phyloP scores from a whole-genome alignment of 2,113 vertebrate genomes.

The Rhynchomys soricoides region DNA sequence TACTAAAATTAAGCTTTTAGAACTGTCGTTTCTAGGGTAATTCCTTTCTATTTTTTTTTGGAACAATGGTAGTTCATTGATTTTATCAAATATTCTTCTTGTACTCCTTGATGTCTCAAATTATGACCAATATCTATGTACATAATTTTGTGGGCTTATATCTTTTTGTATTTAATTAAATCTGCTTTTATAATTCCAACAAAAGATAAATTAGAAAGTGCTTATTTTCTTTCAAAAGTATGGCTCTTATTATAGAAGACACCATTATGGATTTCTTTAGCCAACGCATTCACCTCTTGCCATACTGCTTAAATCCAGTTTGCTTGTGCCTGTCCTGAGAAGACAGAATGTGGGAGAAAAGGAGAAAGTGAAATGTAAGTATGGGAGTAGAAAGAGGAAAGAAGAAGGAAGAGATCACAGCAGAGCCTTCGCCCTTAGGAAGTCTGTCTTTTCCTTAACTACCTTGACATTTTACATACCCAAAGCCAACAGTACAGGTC shows the following conservation, averaged over 20 bases:
- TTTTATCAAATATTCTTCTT: constrained; percentile 63
- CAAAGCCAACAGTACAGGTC: background rate
- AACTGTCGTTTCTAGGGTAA: constrained; percentile 66
- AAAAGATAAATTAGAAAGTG: constrained; percentile 44
- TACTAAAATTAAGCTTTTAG: constrained; percentile 73
- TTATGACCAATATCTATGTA: constrained; percentile 54
- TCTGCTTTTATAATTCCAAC: constrained; percentile 48
- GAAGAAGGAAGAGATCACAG: background rate
- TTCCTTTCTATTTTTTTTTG: constrained; percentile 61
- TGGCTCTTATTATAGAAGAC: constrained; percentile 41
- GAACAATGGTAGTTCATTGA: constrained; percentile 54
- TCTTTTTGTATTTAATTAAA: constrained; percentile 58
- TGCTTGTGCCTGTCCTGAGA: background rate
- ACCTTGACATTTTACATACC: background rate
- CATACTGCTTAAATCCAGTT: background rate
- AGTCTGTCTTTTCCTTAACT: background rate
- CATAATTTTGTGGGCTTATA: constrained; percentile 49
- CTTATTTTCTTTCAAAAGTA: constrained; percentile 42
- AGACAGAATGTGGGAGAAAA: background rate
- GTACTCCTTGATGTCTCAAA: constrained; percentile 52
- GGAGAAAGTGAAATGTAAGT: background rate
- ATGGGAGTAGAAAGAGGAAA: background rate
- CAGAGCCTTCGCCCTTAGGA: background rate
- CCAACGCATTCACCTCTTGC: background rate
- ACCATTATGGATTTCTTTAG: constrained; percentile 21